A percentile compares a stretch with the other conserved stretches of the same genome.
Evolutionary conservation across 2,888 invertebrate genomes (phyloP).

Genomic region (Macrosoma leucophasiata): DNA sequence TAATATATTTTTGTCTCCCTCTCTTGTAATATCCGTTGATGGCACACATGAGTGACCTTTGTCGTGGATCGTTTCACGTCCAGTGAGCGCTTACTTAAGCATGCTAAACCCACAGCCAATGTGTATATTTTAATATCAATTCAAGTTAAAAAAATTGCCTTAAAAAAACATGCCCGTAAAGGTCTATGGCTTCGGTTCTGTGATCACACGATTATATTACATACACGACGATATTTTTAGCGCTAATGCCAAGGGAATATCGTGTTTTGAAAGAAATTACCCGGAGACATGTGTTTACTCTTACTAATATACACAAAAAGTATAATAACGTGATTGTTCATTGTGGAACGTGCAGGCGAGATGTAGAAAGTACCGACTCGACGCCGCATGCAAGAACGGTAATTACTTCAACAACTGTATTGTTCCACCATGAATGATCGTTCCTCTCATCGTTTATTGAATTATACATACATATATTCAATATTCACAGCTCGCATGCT

Average conservation of each 20-base stretch:
- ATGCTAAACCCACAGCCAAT: conserved; percentile 37
- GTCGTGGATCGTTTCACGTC: conserved; percentile 47
- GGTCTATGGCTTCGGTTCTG: too few relatives aligned
- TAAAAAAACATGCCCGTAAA: too few relatives aligned
- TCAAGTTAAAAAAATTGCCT: background rate
- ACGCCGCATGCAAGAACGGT: conserved; percentile 52
- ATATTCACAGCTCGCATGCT: too few relatives aligned
- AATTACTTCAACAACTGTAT: conserved; percentile 45
- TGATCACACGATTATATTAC: conserved; percentile 6
- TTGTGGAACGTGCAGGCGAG: conserved; percentile 41
- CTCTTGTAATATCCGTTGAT: conserved; percentile 25
- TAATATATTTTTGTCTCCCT: conserved; percentile 21
- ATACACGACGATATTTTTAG: conserved; percentile 2
- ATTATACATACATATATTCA: too few relatives aligned
- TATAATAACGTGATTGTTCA: conserved; percentile 58
- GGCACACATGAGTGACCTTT: conserved; percentile 48
- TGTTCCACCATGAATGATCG: conserved; percentile 35
- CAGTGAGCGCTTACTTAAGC: conserved; percentile 51
- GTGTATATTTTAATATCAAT: conserved; percentile 31
- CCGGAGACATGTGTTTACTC: conserved; percentile 41
- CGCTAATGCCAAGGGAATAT: conserved; percentile 15
- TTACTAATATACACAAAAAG: conserved; percentile 54
- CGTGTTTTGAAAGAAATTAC: conserved; percentile 9
- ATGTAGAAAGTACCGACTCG: conserved; percentile 52
- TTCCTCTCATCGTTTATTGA: too few relatives aligned